Conservation (phyloP, 2,888 invertebrate species). For the Deladenus siricidicola region DNA sequence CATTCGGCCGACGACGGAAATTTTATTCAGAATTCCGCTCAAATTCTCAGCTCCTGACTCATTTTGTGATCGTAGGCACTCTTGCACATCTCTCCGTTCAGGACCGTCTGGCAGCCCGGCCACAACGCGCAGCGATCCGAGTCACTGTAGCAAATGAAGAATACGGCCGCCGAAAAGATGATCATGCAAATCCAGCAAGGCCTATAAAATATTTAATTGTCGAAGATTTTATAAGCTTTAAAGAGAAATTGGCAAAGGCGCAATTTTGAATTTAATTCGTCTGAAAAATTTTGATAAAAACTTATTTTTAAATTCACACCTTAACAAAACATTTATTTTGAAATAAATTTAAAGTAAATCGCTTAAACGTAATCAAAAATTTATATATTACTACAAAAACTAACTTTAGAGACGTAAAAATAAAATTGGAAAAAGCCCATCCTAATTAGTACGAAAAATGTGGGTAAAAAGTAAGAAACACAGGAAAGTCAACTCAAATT, state of each 20-base stretch:
- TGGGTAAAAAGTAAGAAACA: not conserved
- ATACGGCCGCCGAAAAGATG: slow-evolving; percentile 84
- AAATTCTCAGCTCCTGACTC: not conserved
- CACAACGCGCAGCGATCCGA: slow-evolving; percentile 88
- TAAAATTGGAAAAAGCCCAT: too few relatives aligned
- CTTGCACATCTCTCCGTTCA: slow-evolving; percentile 17
- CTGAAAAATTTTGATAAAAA: too few relatives aligned
- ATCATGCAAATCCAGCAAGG: slow-evolving; percentile 95
- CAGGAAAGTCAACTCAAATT: slow-evolving; percentile 5
- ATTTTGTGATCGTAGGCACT: slow-evolving; percentile 7
- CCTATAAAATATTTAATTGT: too few relatives aligned
- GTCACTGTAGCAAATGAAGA: slow-evolving; percentile 89
- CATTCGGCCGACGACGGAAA: not conserved
- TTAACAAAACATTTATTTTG: too few relatives aligned
- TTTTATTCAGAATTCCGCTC: not conserved
- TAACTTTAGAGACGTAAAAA: too few relatives aligned
- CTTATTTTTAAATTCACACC: too few relatives aligned
- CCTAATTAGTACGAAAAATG: not conserved
- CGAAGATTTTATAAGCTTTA: too few relatives aligned
- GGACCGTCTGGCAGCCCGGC: slow-evolving; percentile 55
- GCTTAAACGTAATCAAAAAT: too few relatives aligned
- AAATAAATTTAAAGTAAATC: not conserved
- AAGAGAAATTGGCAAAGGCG: too few relatives aligned
- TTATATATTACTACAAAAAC: too few relatives aligned
- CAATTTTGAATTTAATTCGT: too few relatives aligned